These are phyloP conservation scores for Peucedramus taeniatus DNA, from an alignment of 2,113 vertebrate genomes.

Conservation along the genomic window DNA sequence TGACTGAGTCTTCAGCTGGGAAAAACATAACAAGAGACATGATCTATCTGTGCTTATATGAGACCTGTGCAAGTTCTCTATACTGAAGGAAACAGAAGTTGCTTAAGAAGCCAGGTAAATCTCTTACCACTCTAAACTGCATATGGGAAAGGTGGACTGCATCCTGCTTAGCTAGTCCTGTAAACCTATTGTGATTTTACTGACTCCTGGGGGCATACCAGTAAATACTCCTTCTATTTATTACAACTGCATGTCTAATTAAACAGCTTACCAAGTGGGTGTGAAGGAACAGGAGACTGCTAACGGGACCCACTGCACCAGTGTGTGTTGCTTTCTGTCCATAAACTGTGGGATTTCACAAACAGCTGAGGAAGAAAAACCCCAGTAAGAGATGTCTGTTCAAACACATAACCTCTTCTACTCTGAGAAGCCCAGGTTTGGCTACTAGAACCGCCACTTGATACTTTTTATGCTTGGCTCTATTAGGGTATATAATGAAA, in stretches of 20 bases:
- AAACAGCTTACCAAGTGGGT: background rate
- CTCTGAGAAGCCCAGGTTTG: background rate
- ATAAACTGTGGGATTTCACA: background rate
- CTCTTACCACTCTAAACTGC: background rate
- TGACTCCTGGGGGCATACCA: rapidly evolving
- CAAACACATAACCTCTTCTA: background rate
- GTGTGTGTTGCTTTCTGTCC: background rate
- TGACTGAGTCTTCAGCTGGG: background rate
- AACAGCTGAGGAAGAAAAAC: background rate
- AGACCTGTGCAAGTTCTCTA: background rate
- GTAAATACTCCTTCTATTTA: background rate
- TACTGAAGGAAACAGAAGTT: background rate
- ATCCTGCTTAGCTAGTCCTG: background rate
- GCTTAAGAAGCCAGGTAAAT: background rate
- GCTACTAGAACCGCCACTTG: rapidly evolving
- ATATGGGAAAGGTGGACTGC: background rate
- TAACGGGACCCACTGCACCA: rapidly evolving
- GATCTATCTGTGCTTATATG: background rate
- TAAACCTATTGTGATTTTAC: background rate
- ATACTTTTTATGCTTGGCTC: background rate
- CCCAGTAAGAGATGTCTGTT: background rate
- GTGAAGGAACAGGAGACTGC: background rate
- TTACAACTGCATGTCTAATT: background rate
- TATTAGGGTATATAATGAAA: background rate
- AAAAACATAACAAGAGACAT: background rate